Base-by-base conservation (phyloP, 2,888 invertebrate genomes). In the Drosophila stalkeri region DNA sequence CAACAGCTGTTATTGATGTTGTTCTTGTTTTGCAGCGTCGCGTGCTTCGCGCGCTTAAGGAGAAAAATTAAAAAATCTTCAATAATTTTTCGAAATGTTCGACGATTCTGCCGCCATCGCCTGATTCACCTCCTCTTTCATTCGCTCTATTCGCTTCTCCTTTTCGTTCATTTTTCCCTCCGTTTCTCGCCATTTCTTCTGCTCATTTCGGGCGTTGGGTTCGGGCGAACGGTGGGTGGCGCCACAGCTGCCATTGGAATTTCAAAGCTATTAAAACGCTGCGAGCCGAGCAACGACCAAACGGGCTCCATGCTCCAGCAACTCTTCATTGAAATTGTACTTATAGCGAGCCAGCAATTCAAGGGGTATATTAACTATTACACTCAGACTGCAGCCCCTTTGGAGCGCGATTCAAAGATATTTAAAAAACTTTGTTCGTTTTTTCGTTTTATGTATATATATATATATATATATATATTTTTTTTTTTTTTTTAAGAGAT, bases 251-350 rank as follows among this genome's bases (percentile, higher is more conserved):
- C 89, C 90, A 89, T 90, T 89, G 90, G 90, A 91, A 90, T 91
- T 91, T 88, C 92, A 91, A 92, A 91, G 90, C 92, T 92, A 93
- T 92, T 92, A 93, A 92, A 93, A 91, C 92, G 91, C 90, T 92
- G 88, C 91, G 86, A 90, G 90, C 84, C 86, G 86, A 88, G 88
- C 91, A 84, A 88, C 86, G 89, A 88, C 92, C 93, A 93, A 86
- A 87, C 89, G 92, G 91, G 86, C 81, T 82, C 89, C 85, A 56
- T 64, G 68, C 57, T 81, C 37, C 67, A 57, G 66, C 72, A 63
- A 54, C 64, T 79, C 27, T 62, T 41, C 63, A 75, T 70, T 70
- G 77, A 75, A 77, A 64, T 79, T 52, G 60, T 64, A 70, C 78
- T 81, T 67, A 66, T 64, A 66, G 54, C 59, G 64, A 11, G 16